A percentile compares a stretch with the other conserved stretches of the same genome.
These are phyloP conservation scores for Rhegmatorhina hoffmannsi DNA, from an alignment of 2,113 vertebrate genomes.

Conservation along the genomic window DNA sequence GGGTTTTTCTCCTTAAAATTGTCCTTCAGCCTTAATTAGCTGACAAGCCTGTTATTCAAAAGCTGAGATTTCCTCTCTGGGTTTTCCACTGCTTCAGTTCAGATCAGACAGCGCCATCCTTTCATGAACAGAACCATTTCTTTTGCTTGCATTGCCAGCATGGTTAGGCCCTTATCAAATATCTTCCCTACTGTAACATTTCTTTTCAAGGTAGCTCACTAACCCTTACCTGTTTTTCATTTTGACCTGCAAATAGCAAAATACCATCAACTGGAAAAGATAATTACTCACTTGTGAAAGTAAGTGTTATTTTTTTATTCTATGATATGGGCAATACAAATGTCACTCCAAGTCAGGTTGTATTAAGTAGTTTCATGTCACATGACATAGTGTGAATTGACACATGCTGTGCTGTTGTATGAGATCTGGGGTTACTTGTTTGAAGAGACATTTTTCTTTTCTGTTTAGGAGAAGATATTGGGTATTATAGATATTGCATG, in stretches of 20 bases:
- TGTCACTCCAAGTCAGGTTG: constrained; percentile 69
- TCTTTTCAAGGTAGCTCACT: constrained; percentile 56
- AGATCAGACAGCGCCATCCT: constrained; percentile 4
- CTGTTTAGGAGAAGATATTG: constrained; percentile 51
- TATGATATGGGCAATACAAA: constrained; percentile 63
- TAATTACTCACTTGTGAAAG: constrained; percentile 77
- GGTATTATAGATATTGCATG: constrained; percentile 24
- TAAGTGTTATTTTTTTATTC: constrained; percentile 64
- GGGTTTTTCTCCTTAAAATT: constrained; percentile 37
- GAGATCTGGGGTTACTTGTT: constrained; percentile 68
- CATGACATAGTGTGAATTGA: constrained; percentile 71
- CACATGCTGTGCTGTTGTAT: constrained; percentile 76
- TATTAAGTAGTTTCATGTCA: constrained; percentile 75
- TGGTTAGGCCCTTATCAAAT: constrained; percentile 33
- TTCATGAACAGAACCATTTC: constrained; percentile 46
- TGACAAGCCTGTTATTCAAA: constrained; percentile 14
- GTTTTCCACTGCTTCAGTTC: constrained; percentile 23
- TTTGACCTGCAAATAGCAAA: constrained; percentile 75
- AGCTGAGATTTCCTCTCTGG: constrained; percentile 18
- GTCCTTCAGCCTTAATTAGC: constrained; percentile 29
- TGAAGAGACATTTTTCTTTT: constrained; percentile 64
- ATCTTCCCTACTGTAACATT: constrained; percentile 35
- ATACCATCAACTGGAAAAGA: constrained; percentile 67
- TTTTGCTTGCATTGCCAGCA: constrained; percentile 27
- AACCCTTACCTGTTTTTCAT: constrained; percentile 70